Evolutionary conservation across 2,888 invertebrate genomes (phyloP).

Genomic region (Epicampocera succincta): DNA sequence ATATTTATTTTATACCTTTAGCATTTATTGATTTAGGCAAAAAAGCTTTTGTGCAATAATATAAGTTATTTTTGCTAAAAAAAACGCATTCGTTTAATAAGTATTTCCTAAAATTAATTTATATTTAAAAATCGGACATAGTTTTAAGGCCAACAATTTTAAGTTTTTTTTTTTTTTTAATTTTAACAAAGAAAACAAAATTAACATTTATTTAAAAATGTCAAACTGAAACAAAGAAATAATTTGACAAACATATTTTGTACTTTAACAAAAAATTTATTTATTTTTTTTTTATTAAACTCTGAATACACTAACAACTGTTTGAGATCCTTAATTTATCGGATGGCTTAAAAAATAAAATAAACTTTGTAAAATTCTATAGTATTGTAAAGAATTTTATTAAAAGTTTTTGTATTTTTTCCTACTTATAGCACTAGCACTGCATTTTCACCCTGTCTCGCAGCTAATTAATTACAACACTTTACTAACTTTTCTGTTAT

Average conservation of each 20-base stretch:
- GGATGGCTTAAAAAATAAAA: conserved; percentile 32
- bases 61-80: conserved; percentile 30
- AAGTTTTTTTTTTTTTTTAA: neutral
- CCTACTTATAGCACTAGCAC: conserved; percentile 20
- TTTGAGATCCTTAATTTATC: neutral
- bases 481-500: conserved; percentile 67
- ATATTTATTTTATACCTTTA: conserved; percentile 19
- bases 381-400: conserved; percentile 64
- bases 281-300: neutral
- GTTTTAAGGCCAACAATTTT: conserved; percentile 17
- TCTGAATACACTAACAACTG: neutral
- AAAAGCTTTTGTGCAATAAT: conserved; percentile 63
- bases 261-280: too few species aligned
- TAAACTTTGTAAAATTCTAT: conserved; percentile 70
- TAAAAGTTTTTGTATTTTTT: conserved; percentile 54
- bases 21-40: conserved; percentile 55
- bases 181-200: too few species aligned
- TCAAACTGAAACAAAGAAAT: too few species aligned
- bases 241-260: too few species aligned
- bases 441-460: conserved; percentile 45
- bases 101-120: conserved; percentile 29
- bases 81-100: conserved; percentile 13
- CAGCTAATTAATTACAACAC: conserved; percentile 57
- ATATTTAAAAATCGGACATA: conserved; percentile 28
- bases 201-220: too few species aligned